These are phyloP conservation scores for Ichneumoninae sp. DNA, from an alignment of 2,888 invertebrate species.

Conservation along the genomic window DNA sequence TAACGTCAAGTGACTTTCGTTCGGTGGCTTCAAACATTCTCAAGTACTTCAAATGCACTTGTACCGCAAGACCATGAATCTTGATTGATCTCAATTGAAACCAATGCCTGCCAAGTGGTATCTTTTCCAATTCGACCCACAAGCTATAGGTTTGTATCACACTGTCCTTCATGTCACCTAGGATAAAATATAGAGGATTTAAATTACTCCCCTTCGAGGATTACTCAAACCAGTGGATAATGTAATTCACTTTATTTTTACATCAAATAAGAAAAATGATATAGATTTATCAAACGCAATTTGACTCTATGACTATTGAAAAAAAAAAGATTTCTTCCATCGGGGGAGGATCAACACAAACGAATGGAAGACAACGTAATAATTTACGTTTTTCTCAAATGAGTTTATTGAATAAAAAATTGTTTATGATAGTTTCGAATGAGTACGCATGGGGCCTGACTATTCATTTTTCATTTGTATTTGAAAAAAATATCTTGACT, in stretches of 20 bases:
- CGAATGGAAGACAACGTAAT: no score
- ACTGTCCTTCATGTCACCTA: constrained; percentile 67
- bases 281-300: no score
- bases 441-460: neutral
- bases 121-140: constrained; percentile 74
- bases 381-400: no score
- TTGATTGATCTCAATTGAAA: constrained; percentile 75
- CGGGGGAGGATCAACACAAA: no score
- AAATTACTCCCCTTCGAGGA: neutral
- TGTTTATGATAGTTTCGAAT: neutral
- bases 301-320: no score
- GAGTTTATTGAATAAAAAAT: no score
- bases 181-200: neutral
- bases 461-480: neutral
- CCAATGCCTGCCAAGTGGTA: constrained; percentile 77
- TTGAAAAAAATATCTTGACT: neutral
- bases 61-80: constrained; percentile 69
- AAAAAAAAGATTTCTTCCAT: no score
- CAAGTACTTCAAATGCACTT: constrained; percentile 72
- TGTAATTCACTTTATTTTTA: neutral
- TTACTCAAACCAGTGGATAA: neutral
- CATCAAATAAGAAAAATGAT: no score
- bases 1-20: constrained; percentile 55
- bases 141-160: constrained; percentile 68
- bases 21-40: constrained; percentile 68